Conservation (phyloP, 1,140 invertebrate genomes). For the Geopemphigus sp. region DNA sequence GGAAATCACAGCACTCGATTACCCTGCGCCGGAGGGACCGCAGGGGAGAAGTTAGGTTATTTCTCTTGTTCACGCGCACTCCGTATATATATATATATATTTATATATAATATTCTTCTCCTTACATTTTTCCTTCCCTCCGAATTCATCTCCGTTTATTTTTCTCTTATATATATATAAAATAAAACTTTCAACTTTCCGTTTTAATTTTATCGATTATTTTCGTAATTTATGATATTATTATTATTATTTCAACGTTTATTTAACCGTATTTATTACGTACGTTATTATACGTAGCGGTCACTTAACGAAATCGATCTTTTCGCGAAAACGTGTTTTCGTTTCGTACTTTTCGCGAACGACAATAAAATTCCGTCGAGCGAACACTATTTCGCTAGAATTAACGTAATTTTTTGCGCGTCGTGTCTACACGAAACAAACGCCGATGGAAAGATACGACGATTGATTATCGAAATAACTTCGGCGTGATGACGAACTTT, state of each 20-base stretch:
- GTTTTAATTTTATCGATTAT: constrained; percentile 28
- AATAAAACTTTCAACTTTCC: neutral
- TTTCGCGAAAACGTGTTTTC: too few species aligned
- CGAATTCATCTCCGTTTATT: constrained; percentile 19
- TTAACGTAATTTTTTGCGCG: too few species aligned
- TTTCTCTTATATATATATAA: neutral
- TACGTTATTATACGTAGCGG: neutral
- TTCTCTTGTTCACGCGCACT: constrained; percentile 31
- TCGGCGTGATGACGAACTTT: too few species aligned
- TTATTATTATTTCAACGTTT: neutral
- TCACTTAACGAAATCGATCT: too few species aligned
- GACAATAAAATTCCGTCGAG: too few species aligned
- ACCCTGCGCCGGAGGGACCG: neutral
- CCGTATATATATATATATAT: neutral
- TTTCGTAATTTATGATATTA: neutral
- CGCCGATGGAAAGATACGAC: too few species aligned
- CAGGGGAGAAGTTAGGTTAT: constrained; percentile 23
- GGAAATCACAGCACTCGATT: constrained; percentile 37
- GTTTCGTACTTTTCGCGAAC: too few species aligned
- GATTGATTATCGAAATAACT: too few species aligned
- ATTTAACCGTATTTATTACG: neutral
- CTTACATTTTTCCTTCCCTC: neutral
- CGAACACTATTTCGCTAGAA: too few species aligned
- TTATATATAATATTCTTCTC: neutral
- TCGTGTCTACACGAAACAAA: too few species aligned